These are phyloP conservation scores for Lateolabrax maculatus DNA, from an alignment of 2,797 vertebrate genomes.

Conservation along the genomic window DNA sequence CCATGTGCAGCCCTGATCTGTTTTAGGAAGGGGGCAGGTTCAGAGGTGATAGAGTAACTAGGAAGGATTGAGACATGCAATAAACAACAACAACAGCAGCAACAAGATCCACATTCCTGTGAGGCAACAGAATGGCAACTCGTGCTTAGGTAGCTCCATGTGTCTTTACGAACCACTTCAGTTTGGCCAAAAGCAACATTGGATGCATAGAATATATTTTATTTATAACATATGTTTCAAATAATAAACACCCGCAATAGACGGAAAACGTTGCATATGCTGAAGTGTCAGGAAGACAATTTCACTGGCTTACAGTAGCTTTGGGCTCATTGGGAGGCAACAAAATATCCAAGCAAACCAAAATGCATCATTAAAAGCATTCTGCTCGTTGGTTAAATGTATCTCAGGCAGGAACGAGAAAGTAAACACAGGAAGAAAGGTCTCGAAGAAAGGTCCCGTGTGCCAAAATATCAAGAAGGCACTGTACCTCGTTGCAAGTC, in stretches of 20 bases:
- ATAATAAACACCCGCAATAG: background rate
- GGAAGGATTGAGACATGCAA: conserved; percentile 50
- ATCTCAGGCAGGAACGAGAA: background rate
- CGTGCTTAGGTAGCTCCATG: background rate
- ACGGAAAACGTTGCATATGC: background rate
- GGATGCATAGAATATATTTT: background rate
- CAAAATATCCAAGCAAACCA: background rate
- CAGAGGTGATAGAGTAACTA: conserved; percentile 58
- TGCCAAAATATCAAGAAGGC: background rate
- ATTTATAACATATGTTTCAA: background rate
- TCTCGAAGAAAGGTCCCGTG: too few relatives aligned
- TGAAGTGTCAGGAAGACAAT: background rate
- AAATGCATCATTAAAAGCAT: background rate
- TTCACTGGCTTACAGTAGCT: background rate
- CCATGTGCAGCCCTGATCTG: conserved; percentile 54
- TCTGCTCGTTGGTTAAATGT: background rate
- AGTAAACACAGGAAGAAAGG: background rate
- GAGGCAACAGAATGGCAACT: conserved; percentile 25
- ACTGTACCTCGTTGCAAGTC: too few relatives aligned
- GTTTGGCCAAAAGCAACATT: background rate
- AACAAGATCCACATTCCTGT: conserved; percentile 29
- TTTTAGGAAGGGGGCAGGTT: conserved; percentile 68
- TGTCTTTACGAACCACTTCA: background rate
- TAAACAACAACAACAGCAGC: conserved; percentile 52
- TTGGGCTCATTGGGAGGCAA: background rate